Base-by-base conservation (phyloP, 2,113 vertebrate genomes). In the Conger conger region DNA sequence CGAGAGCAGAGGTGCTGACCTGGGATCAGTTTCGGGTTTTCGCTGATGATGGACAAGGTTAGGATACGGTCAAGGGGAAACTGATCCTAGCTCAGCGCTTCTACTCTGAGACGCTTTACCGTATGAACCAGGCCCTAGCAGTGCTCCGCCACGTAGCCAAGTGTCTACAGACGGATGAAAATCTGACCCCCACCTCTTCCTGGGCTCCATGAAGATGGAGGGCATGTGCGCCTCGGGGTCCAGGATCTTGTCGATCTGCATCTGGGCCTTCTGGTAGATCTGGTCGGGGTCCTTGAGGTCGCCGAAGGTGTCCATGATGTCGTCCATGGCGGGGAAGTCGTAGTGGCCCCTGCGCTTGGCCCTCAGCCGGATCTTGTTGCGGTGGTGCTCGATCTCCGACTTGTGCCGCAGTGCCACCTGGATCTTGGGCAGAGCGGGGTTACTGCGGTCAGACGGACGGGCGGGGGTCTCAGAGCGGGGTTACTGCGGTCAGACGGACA, bases 291-390 rank as follows among this genome's bases (percentile, higher is more conserved):
- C 97, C 88, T 97, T 97, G 81, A 93, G 88, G 83, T 99, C 97
- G 0, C 94, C 93, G 0, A 95, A 91, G 73, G 95, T 93, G 0
- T 88, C 85, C 0, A 87, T 88, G 91, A 96, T 84, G 13, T 99
- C 97, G 20, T 99, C 97, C 95, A 98, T 97, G 86, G 97, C 92
- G 0, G 98, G 98, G 87, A 99, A 99, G 88, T 99, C 98, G 1
- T 99, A 99, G 92, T 99, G 98, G 23, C 98, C 98, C 85, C 98
- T 97, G 86, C 98, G 97, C 91, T 99, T 99, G 89, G 98, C 98
- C 0, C 98, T 96, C 79, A 99, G 96, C 1, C 98, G 97, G 83
- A 99, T 99, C 93, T 99, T 99, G 91, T 99, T 99, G 53, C 98
- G 98, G 87, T 99, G 98, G 87, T 99, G 98, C 88, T 99, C 98